Percentiles rank a stretch among this genome's conserved stretches.
phyloP scores from a whole-genome alignment of 2,888 invertebrate species.

The Callyntrura sp. region DNA sequence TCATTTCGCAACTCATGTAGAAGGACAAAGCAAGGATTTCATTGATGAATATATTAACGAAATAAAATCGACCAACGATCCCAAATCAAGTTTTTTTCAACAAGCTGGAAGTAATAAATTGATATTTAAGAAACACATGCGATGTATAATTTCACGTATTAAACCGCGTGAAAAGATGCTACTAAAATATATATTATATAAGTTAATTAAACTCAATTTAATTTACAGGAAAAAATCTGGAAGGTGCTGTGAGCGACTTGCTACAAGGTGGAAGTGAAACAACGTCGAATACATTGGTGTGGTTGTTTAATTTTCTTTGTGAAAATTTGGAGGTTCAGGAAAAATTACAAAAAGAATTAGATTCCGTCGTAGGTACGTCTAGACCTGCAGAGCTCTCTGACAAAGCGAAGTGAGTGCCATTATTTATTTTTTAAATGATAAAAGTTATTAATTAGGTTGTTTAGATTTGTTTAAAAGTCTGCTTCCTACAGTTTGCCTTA shows the following conservation, averaged over 20 bases:
- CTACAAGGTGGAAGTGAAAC: conserved; percentile 51
- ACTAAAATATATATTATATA: neutral
- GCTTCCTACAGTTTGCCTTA: conserved; percentile 48
- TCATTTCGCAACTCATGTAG: conserved; percentile 41
- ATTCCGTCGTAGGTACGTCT: conserved; percentile 10
- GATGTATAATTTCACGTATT: neutral
- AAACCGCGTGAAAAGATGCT: no score
- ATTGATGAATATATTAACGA: conserved; percentile 81
- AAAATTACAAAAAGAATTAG: conserved; percentile 50
- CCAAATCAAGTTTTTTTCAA: conserved; percentile 50
- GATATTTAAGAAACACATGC: neutral
- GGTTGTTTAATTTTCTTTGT: conserved; percentile 28
- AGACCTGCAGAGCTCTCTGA: conserved; percentile 11
- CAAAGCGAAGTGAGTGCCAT: conserved; percentile 40
- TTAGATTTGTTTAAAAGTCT: neutral
- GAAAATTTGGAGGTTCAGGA: conserved; percentile 8
- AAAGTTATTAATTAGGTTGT: neutral
- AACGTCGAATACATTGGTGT: conserved; percentile 28
- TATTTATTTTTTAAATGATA: neutral
- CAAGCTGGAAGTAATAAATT: conserved; percentile 41
- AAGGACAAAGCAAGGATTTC: conserved; percentile 74
- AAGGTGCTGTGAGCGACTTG: conserved; percentile 51
- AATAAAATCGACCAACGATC: conserved; percentile 59
- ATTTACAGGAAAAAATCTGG: conserved; percentile 49
- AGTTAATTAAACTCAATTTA: neutral